A percentile compares a stretch with the other conserved stretches of the same genome.
phyloP scores from a whole-genome alignment of 2,113 vertebrate genomes.

The Alces alces region DNA sequence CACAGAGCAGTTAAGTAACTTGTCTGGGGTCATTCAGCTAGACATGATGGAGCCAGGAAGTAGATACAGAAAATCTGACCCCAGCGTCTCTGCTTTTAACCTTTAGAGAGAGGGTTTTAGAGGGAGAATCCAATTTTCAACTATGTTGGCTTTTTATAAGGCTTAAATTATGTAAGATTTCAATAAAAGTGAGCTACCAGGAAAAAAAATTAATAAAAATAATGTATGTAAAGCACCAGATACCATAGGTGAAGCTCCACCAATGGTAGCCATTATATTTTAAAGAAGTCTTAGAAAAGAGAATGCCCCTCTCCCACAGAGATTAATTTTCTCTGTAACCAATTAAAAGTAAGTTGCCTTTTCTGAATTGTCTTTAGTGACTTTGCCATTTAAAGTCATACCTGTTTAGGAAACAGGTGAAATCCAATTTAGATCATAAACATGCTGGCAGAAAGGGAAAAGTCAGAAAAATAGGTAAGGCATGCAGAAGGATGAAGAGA shows the following conservation, averaged over 20 bases:
- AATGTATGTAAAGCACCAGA: background rate
- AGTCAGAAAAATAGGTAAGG: background rate
- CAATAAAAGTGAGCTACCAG: conserved; percentile 74
- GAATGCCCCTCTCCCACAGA: background rate
- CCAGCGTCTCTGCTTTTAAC: background rate
- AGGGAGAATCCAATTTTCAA: conserved; percentile 61
- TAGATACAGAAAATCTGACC: background rate
- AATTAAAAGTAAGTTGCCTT: background rate
- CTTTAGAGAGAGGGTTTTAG: conserved; percentile 56
- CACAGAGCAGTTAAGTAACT: background rate
- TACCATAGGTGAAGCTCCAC: background rate
- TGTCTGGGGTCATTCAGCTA: background rate
- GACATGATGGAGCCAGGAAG: background rate
- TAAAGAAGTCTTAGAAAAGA: background rate
- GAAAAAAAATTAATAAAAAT: conserved; percentile 16
- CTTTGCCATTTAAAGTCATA: background rate
- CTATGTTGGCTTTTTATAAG: conserved; percentile 70
- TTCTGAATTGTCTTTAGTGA: background rate
- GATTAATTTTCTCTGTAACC: background rate
- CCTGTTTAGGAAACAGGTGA: background rate
- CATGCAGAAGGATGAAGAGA: background rate
- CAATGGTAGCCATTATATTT: background rate
- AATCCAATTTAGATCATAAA: background rate
- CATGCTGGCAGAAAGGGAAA: background rate
- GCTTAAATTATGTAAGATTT: conserved; percentile 66